Evolutionary conservation across 2,888 invertebrate genomes (phyloP), one percentile per base, ranked within the genome.

Genomic region (Unio pictorum): DNA sequence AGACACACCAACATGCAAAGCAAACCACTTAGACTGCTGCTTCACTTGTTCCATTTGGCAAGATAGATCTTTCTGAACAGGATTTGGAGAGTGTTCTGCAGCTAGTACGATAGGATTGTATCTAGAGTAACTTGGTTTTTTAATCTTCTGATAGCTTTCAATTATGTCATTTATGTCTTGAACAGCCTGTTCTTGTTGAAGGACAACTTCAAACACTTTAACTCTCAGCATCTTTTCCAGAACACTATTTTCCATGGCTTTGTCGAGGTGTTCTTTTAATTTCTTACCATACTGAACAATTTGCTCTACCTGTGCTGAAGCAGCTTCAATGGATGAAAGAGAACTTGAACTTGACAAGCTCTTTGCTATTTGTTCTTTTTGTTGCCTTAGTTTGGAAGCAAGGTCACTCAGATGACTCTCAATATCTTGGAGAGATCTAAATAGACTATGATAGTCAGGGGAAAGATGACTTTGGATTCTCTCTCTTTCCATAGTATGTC

Each of bases 181-280:
- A 56, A 63, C 58, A 34, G 62, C 63, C n/a, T 58, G 64, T 57
- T 68, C 72, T 54, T 73, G 69, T 34, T 71, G 69, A 18, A 78
- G 66, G 23, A 74, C 59, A 34, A 74, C 66, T 67, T 75, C 75
- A 17, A 73, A 60, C 5, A 71, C 20, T 67, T 74, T 74, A 30
- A 66, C 66, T 60, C 69, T 61, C 3, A 77, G n/a, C 30, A 68
- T 62, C 67, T 67, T 74, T 26, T 69, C 64, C 17, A 74, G 15
- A 57, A 56, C 63, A 8, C 54, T 30, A 20, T 66, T 59, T 30
- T 67, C 66, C n/a, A 74, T 63, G n/a, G 56, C 65, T 26, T 64
- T 34, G 30, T 71, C 71, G 15, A 74, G 11, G 23, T 69, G 56
- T 7, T 61, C 55, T 23, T 57, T 68, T 11, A 64, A 61, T n/a